These are phyloP conservation scores for Ahaetulla prasina DNA, from an alignment of 2,113 vertebrate species.

Conservation along the genomic window DNA sequence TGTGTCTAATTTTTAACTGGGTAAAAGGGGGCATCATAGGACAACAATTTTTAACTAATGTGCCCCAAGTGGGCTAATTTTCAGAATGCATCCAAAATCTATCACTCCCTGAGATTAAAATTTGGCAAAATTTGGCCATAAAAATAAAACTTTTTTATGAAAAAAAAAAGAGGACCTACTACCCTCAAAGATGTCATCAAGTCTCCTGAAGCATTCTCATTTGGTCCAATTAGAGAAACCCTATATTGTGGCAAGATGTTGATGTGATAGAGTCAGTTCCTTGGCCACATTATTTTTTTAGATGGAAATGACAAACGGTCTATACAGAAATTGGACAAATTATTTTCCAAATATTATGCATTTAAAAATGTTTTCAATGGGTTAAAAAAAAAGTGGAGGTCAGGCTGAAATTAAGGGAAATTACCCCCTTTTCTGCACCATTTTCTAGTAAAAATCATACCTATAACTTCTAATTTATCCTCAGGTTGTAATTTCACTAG, in stretches of 20 bases:
- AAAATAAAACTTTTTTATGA: no score
- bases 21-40: no score
- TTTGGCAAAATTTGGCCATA: neutral
- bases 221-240: conserved; percentile 46
- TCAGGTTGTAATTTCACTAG: neutral
- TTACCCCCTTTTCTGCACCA: no score
- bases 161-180: neutral
- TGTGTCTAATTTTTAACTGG: no score
- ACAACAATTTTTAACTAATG: no score
- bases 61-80: neutral
- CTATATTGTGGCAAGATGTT: conserved; percentile 14
- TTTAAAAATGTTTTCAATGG: neutral
- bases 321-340: neutral
- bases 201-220: neutral
- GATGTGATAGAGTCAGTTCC: conserved; percentile 10
- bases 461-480: neutral
- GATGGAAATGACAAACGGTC: neutral
- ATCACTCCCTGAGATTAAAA: neutral
- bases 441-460: neutral
- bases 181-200: neutral
- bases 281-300: neutral
- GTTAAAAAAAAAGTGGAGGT: neutral
- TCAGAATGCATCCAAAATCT: no score
- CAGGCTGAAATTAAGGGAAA: neutral
- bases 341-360: neutral